Conservation (phyloP, 2,113 vertebrate species). For the Corythornis vintsioides region DNA sequence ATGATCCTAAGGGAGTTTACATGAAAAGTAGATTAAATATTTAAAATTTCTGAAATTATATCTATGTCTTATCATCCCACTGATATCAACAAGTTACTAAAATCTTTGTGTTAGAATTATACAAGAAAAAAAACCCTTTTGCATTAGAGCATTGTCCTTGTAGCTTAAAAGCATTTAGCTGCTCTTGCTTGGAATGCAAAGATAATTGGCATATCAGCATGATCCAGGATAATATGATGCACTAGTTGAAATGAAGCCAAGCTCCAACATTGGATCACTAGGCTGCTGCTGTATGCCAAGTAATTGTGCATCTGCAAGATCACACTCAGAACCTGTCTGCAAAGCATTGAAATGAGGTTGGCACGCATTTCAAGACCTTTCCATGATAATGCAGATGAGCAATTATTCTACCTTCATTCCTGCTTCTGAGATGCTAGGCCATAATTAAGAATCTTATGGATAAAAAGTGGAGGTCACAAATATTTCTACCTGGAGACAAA, state of each 20-base stretch:
- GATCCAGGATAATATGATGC: slow-evolving; percentile 9
- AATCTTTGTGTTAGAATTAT: neutral
- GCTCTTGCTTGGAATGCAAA: neutral
- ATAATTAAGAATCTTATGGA: neutral
- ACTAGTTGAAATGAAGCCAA: neutral
- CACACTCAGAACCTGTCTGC: neutral
- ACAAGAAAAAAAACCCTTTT: neutral
- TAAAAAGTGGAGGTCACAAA: neutral
- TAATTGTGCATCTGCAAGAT: neutral
- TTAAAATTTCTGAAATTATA: neutral
- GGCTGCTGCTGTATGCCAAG: neutral
- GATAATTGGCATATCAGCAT: slow-evolving; percentile 21
- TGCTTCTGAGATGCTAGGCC: neutral
- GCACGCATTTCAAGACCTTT: neutral
- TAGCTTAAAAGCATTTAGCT: neutral
- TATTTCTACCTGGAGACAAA: neutral
- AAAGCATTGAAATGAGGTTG: slow-evolving; percentile 8
- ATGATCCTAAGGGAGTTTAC: neutral
- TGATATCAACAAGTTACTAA: neutral
- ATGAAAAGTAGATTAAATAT: neutral
- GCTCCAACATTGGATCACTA: neutral
- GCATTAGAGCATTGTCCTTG: neutral
- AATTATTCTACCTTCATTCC: neutral
- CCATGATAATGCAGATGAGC: neutral
- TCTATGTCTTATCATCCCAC: neutral